Evolutionary conservation across 2,888 invertebrate species (phyloP), one percentile per base, ranked within the genome.

Genomic region (Entomobrya multifasciata): DNA sequence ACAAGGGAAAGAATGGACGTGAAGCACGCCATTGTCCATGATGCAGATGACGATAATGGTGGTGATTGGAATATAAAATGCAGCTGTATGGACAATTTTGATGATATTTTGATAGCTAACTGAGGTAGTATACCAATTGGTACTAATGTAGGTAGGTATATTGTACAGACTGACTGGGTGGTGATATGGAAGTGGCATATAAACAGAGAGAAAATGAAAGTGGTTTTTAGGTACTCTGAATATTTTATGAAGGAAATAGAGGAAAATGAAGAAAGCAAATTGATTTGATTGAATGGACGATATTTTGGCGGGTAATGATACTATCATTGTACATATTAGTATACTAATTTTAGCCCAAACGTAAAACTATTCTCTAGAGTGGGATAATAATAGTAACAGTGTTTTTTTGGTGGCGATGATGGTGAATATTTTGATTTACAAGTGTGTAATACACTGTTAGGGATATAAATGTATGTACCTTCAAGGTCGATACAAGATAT

Each of bases 401-500:
- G n/a, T n/a, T n/a, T n/a, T n/a, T n/a, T n/a, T n/a, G n/a, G n/a
- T n/a, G n/a, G n/a, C n/a, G n/a, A n/a, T n/a, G n/a, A n/a, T n/a
- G n/a, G n/a, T n/a, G n/a, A n/a, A n/a, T n/a, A n/a, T n/a, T n/a
- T n/a, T n/a, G n/a, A n/a, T n/a, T n/a, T n/a, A n/a, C n/a, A n/a
- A n/a, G n/a, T 36, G 36, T 36, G 36, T 36, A 36, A 36, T 8
- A n/a, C n/a, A n/a, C n/a, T n/a, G n/a, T n/a, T n/a, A n/a, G n/a
- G n/a, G n/a, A n/a, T n/a, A n/a, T n/a, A n/a, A n/a, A 8, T 36
- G 36, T 36, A 36, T 36, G 8, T 93, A 96, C 97, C 96, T 93
- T 95, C 95, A 91, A 97, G 94, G 91, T 96, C 96, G 91, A 95
- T 95, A 93, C 96, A 98, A 92, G 96, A 94, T 25, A 96, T 97